Evolutionary conservation across 2,888 invertebrate genomes (phyloP).

Genomic region (Slavum lentiscoides): DNA sequence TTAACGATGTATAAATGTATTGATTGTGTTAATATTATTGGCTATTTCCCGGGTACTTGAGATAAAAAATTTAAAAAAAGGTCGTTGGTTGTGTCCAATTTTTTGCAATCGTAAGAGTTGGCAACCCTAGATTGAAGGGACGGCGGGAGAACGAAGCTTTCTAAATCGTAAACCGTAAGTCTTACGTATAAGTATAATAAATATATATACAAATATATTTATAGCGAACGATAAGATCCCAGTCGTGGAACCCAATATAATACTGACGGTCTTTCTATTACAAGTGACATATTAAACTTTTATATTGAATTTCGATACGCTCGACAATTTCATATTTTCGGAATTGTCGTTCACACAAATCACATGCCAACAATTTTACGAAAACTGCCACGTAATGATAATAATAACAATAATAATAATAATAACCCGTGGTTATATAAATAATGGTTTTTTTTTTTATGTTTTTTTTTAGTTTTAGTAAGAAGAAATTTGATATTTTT

Average conservation of each 20-base stretch:
- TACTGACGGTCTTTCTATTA: constrained; percentile 26
- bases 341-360: not conserved
- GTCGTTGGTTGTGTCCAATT: too few relatives aligned
- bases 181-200: not conserved
- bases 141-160: not conserved
- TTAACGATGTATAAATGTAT: too few relatives aligned
- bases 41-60: too few relatives aligned
- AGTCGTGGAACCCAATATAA: constrained; percentile 13
- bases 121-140: too few relatives aligned
- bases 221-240: not conserved
- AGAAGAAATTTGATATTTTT: too few relatives aligned
- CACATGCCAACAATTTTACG: constrained; percentile 7
- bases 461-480: too few relatives aligned
- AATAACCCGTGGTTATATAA: too few relatives aligned
- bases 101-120: too few relatives aligned
- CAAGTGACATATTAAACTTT: constrained; percentile 46
- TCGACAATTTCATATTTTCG: constrained; percentile 1
- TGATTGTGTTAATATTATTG: too few relatives aligned
- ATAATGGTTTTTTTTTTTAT: too few relatives aligned
- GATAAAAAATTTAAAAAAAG: too few relatives aligned
- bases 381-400: not conserved
- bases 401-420: not conserved
- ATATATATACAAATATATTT: constrained; percentile 17
- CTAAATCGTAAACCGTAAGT: constrained; percentile 44
- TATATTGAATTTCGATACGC: constrained; percentile 32